Conservation (phyloP, 1,140 invertebrate species). For the Amyelois transitella region DNA sequence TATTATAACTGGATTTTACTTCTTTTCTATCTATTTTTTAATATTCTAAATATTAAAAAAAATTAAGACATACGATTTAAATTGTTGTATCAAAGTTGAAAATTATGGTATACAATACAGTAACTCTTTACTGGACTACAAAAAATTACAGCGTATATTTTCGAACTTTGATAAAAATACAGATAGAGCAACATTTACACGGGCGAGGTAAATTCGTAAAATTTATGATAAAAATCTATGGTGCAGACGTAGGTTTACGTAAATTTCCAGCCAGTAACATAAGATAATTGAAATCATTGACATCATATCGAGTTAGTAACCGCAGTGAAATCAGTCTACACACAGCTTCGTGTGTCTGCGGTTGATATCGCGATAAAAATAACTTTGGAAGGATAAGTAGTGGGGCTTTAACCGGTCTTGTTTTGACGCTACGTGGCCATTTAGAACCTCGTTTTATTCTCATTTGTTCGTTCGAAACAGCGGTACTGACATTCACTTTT, state of each 20-base stretch:
- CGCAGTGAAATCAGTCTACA: neutral
- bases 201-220: neutral
- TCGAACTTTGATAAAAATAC: no score
- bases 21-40: no score
- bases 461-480: slow-evolving; percentile 14
- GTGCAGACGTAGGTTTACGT: neutral
- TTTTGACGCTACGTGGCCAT: slow-evolving; percentile 11
- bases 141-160: no score
- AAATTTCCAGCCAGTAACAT: neutral
- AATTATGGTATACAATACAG: no score
- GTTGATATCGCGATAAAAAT: neutral
- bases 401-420: slow-evolving; percentile 1
- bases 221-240: neutral
- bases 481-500: slow-evolving; percentile 6
- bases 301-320: neutral
- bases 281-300: neutral
- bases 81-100: no score
- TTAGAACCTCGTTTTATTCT: slow-evolving; percentile 14
- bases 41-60: no score
- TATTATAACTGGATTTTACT: no score
- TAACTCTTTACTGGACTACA: no score
- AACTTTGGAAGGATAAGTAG: neutral
- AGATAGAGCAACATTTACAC: neutral
- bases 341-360: neutral
- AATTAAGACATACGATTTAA: no score